phyloP scores from a whole-genome alignment of 2,113 vertebrate genomes.

The Mungos mungo region DNA sequence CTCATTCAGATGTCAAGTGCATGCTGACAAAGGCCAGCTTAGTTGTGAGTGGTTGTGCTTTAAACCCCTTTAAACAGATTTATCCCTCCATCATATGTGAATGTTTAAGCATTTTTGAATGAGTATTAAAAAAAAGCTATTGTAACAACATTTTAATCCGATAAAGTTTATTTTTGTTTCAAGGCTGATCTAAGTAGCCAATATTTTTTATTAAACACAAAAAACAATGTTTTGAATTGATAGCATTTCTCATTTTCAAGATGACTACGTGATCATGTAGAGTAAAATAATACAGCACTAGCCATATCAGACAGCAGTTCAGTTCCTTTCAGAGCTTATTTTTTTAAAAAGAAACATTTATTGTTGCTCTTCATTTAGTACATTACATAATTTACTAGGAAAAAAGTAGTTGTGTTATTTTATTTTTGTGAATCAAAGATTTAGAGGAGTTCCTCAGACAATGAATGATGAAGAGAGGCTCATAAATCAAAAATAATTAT shows the following conservation, averaged over 20 bases:
- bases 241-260: conserved; percentile 21
- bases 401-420: neutral
- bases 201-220: neutral
- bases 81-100: neutral
- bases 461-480: neutral
- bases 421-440: neutral
- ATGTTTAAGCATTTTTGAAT: conserved; percentile 21
- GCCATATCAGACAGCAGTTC: neutral
- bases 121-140: neutral
- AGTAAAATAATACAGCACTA: neutral
- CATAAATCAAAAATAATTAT: neutral
- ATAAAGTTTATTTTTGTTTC: neutral
- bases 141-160: neutral
- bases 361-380: neutral
- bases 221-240: neutral
- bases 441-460: neutral
- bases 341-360: neutral
- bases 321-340: neutral
- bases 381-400: neutral
- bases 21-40: conserved; percentile 73
- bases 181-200: neutral
- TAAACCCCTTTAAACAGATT: conserved; percentile 43
- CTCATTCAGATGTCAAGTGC: conserved; percentile 74
- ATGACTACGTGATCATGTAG: neutral
- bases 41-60: conserved; percentile 63